phyloP scores from a whole-genome alignment of 1,140 invertebrate genomes.

The Steinernema khuongi region DNA sequence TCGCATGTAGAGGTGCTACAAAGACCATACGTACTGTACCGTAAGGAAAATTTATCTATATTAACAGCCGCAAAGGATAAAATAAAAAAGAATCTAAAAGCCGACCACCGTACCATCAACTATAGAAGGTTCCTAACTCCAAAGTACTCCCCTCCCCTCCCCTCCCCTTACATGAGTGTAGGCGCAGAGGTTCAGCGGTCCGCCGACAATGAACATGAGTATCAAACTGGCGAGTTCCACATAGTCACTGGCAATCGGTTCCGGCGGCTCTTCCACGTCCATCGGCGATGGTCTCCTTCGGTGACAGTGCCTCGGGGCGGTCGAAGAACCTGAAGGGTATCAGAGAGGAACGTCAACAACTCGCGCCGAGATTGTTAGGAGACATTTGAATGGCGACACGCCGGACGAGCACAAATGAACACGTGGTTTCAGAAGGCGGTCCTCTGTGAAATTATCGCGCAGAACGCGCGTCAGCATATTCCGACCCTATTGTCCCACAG shows the following conservation, averaged over 20 bases:
- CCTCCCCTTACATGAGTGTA: conserved; percentile 53
- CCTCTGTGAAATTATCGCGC: no score
- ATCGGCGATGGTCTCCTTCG: neutral
- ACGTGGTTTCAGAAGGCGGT: no score
- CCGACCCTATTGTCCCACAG: no score
- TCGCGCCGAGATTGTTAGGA: no score
- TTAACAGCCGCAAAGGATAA: neutral
- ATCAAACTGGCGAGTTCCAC: conserved; percentile 50
- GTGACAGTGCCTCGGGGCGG: no score
- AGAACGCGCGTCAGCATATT: no score
- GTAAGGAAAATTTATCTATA: neutral
- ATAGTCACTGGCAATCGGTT: conserved; percentile 53
- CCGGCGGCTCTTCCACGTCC: conserved; percentile 38
- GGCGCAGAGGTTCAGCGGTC: conserved; percentile 54
- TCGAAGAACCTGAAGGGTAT: neutral
- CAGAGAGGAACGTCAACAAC: neutral
- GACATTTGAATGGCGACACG: neutral
- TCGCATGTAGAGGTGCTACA: no score
- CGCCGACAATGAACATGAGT: conserved; percentile 54
- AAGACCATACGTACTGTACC: neutral
- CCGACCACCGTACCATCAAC: neutral
- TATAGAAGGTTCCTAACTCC: neutral
- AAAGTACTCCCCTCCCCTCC: neutral
- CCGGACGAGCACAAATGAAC: conserved; percentile 3
- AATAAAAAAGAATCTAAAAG: neutral